Evolutionary conservation across 2,888 invertebrate genomes (phyloP).

Genomic region (Resseliella maxima): DNA sequence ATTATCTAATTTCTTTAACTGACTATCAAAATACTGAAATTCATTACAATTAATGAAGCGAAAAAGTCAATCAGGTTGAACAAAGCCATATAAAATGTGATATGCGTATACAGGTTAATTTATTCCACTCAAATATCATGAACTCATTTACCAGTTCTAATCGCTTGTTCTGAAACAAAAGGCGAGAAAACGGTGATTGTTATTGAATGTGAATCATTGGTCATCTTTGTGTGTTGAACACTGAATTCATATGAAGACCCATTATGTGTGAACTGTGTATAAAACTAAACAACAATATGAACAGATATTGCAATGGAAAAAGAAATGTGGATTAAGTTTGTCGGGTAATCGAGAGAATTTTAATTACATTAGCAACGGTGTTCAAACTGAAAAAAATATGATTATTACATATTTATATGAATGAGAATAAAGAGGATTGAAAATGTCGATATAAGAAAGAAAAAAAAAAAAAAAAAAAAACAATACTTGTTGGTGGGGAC

Average conservation of each 20-base stretch:
- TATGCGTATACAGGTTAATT: conserved; percentile 46
- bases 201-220: conserved; percentile 12
- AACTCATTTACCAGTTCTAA: conserved; percentile 48
- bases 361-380: conserved; percentile 51
- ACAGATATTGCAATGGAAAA: not conserved
- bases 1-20: no score
- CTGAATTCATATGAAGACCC: not conserved
- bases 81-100: conserved; percentile 26
- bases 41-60: not conserved
- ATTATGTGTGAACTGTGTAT: not conserved
- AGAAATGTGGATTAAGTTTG: not conserved
- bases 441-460: not conserved
- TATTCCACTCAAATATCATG: not conserved
- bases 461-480: not conserved
- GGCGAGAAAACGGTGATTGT: not conserved
- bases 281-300: not conserved
- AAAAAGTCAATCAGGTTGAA: not conserved
- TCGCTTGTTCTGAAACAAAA: conserved; percentile 24
- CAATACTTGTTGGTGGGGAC: not conserved
- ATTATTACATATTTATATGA: not conserved
- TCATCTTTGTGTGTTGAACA: not conserved
- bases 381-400: conserved; percentile 33
- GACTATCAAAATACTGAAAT: no score
- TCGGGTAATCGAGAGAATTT: conserved; percentile 52
- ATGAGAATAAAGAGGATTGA: not conserved